phyloP scores from a whole-genome alignment of 2,888 invertebrate genomes.

The Electrophaes corylata region DNA sequence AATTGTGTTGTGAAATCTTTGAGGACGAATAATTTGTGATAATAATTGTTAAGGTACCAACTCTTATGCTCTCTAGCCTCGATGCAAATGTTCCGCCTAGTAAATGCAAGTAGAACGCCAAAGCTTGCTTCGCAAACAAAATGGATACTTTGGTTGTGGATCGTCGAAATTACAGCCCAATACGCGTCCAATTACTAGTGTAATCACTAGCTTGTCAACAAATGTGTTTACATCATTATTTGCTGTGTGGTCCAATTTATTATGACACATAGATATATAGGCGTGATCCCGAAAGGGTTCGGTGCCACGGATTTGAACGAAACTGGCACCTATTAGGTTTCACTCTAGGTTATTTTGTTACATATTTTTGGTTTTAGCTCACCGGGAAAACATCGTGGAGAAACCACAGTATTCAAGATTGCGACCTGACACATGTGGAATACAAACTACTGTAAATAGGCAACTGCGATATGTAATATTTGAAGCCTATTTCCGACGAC shows the following conservation, averaged over 20 bases:
- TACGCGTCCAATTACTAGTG: slow-evolving; percentile 1
- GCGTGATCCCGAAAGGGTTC: not conserved
- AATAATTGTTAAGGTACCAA: not conserved
- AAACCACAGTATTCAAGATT: too few species aligned
- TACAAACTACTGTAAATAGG: too few species aligned
- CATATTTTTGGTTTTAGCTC: too few species aligned
- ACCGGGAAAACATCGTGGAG: too few species aligned
- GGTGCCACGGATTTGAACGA: too few species aligned
- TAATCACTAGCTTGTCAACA: slow-evolving; percentile 2
- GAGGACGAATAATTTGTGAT: not conserved
- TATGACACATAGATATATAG: not conserved
- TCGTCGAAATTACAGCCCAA: not conserved
- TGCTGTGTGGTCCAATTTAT: not conserved
- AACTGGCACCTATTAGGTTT: too few species aligned
- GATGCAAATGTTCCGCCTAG: not conserved
- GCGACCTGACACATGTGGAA: too few species aligned
- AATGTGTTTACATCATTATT: not conserved
- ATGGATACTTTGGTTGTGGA: not conserved
- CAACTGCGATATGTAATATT: too few species aligned
- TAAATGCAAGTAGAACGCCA: not conserved
- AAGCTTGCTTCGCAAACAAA: not conserved
- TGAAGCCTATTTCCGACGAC: too few species aligned
- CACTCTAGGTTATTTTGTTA: not conserved
- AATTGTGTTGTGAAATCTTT: too few species aligned
- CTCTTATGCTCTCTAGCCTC: not conserved